Percentiles rank a stretch among this genome's conserved stretches.
Conservation (phyloP, 2,113 vertebrate genomes). For the Platycercus adscitus region DNA sequence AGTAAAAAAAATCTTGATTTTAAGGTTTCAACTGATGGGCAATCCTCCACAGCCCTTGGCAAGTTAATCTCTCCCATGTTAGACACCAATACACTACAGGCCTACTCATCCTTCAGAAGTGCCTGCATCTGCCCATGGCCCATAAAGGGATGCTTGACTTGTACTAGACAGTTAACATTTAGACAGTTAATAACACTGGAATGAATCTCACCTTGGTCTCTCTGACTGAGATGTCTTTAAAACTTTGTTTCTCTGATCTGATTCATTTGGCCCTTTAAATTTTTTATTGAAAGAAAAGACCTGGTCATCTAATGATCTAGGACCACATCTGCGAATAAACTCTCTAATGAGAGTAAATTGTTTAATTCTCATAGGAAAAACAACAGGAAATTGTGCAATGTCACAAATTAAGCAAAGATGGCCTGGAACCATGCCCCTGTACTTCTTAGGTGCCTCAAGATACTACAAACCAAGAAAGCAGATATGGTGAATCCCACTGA, state of each 20-base stretch:
- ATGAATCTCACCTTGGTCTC: neutral
- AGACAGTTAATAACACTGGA: neutral
- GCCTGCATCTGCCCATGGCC: neutral
- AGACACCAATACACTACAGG: neutral
- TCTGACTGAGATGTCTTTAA: neutral
- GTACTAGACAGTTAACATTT: neutral
- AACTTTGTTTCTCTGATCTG: neutral
- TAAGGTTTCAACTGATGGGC: neutral
- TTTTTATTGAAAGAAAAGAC: neutral
- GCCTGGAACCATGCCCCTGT: neutral
- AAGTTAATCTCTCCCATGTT: neutral
- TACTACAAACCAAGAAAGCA: neutral
- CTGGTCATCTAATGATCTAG: neutral
- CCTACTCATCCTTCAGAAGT: neutral
- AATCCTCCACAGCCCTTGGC: neutral
- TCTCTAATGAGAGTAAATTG: slow-evolving; percentile 12
- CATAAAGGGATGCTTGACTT: neutral
- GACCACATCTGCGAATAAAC: neutral
- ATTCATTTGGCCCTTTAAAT: neutral
- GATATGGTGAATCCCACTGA: neutral
- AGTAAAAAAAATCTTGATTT: neutral
- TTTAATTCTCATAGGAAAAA: slow-evolving; percentile 16
- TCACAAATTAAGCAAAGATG: slow-evolving; percentile 7
- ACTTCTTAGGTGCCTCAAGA: neutral
- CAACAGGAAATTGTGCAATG: slow-evolving; percentile 21